Evolutionary conservation across 2,797 vertebrate genomes (phyloP).

Genomic region (Crocidura indochinensis): DNA sequence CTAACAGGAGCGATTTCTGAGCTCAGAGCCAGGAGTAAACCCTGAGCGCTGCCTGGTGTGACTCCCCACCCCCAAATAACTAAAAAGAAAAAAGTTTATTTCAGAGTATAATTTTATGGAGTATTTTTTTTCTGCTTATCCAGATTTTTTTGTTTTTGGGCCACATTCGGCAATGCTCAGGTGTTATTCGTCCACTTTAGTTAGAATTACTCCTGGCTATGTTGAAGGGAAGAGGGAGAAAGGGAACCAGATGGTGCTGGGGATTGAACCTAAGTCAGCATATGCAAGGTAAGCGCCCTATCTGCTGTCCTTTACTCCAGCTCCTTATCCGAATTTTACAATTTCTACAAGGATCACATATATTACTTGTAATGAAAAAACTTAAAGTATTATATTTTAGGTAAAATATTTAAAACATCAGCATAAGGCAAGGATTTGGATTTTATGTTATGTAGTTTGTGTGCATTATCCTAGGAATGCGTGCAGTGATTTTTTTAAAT

Average conservation of each 20-base stretch:
- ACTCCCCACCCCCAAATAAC: no score
- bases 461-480: not conserved
- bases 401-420: constrained; percentile 24
- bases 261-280: no score
- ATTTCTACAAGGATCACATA: not conserved
- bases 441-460: constrained; percentile 49
- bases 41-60: no score
- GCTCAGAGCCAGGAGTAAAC: no score
- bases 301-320: no score
- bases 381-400: constrained; percentile 26
- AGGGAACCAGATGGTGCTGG: no score
- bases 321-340: constrained; percentile 9
- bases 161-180: no score
- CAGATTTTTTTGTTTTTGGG: no score
- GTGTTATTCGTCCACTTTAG: not conserved
- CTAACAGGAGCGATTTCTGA: no score
- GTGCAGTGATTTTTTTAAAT: not conserved
- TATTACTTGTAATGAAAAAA: constrained; percentile 17
- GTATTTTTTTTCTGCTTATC: constrained; percentile 56
- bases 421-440: constrained; percentile 38
- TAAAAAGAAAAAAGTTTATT: constrained; percentile 1
- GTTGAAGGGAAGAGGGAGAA: no score
- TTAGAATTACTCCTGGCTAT: no score
- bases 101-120: constrained; percentile 47
- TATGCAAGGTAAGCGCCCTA: no score